phyloP scores from a whole-genome alignment of 2,888 invertebrate genomes.

The Phymatocera aterrima region DNA sequence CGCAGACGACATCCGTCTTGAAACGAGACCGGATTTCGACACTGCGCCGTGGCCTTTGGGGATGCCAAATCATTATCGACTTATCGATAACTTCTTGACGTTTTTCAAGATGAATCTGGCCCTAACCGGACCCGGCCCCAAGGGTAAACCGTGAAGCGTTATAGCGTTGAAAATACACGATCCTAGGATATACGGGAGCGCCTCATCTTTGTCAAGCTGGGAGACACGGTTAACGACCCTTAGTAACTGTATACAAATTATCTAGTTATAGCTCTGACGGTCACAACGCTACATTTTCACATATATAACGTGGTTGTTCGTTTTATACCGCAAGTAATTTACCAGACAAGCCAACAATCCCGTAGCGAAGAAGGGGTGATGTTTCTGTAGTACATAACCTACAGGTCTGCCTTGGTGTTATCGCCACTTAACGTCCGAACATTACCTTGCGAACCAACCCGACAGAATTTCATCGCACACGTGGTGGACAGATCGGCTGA shows the following conservation, averaged over 20 bases:
- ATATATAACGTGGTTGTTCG: not conserved
- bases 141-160: slow-evolving; percentile 8
- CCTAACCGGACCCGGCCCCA: slow-evolving; percentile 20
- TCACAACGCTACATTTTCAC: not conserved
- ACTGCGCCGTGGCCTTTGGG: slow-evolving; percentile 9
- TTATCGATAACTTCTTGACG: slow-evolving; percentile 23
- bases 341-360: slow-evolving; percentile 6
- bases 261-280: slow-evolving; percentile 30
- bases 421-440: slow-evolving; percentile 37
- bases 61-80: slow-evolving; percentile 33
- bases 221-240: slow-evolving; percentile 36
- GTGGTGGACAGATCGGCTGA: slow-evolving; percentile 37
- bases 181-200: not conserved
- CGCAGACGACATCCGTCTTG: slow-evolving; percentile 2
- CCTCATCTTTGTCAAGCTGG: not conserved
- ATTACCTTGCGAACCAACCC: slow-evolving; percentile 6
- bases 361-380: not conserved
- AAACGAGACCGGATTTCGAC: slow-evolving; percentile 24
- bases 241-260: slow-evolving; percentile 34
- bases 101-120: slow-evolving; percentile 28
- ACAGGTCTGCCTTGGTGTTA: slow-evolving; percentile 6
- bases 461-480: slow-evolving; percentile 28
- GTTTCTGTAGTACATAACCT: not conserved
- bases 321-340: slow-evolving; percentile 34
- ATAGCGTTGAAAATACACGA: not conserved